Conservation (phyloP, 2,888 invertebrate genomes). For the Chrysina gloriosa region DNA sequence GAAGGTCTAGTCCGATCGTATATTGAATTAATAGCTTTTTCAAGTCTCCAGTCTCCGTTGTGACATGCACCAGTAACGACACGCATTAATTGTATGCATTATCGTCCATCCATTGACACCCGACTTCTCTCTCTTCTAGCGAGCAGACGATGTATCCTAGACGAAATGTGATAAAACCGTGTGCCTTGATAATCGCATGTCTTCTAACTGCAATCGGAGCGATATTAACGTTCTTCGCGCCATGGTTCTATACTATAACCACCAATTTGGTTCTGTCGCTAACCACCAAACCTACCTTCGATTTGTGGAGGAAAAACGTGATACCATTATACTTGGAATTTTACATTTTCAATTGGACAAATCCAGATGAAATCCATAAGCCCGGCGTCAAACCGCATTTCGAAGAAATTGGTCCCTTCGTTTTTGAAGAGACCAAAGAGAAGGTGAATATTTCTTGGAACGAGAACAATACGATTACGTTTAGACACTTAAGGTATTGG, state of each 20-base stretch:
- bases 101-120: background rate
- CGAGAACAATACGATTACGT: slow-evolving; percentile 79
- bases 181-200: slow-evolving; percentile 32
- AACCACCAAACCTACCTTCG: slow-evolving; percentile 72
- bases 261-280: slow-evolving; percentile 69
- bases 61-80: background rate
- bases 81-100: background rate
- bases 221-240: slow-evolving; percentile 46
- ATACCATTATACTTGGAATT: slow-evolving; percentile 75
- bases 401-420: slow-evolving; percentile 72
- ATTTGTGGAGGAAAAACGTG: slow-evolving; percentile 77
- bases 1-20: slow-evolving; percentile 2
- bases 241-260: slow-evolving; percentile 47
- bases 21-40: slow-evolving; percentile 22
- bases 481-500: slow-evolving; percentile 75
- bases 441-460: slow-evolving; percentile 82
- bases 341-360: slow-evolving; percentile 85
- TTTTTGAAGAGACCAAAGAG: slow-evolving; percentile 75
- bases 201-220: slow-evolving; percentile 45
- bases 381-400: slow-evolving; percentile 69
- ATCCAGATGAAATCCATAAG: slow-evolving; percentile 73
- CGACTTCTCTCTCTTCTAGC: slow-evolving; percentile 2
- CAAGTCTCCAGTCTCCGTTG: slow-evolving; percentile 4
- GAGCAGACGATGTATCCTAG: slow-evolving; percentile 11
- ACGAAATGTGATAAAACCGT: slow-evolving; percentile 7